These are phyloP conservation scores for Drosophila pseudoananassae DNA, from an alignment of 1,140 invertebrate genomes.

Conservation along the genomic window DNA sequence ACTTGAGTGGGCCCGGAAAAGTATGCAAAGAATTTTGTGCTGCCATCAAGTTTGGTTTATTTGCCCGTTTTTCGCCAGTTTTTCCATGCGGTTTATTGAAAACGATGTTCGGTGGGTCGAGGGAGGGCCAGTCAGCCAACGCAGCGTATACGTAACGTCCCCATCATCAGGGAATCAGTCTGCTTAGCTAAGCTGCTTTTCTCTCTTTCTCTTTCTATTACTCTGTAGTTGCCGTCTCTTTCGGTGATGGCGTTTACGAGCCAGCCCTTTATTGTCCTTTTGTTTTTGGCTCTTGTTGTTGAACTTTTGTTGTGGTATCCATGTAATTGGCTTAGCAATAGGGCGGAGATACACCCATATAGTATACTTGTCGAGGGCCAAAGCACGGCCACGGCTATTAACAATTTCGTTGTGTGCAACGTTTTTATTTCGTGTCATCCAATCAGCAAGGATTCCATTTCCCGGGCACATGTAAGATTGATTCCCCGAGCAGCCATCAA, in stretches of 20 bases:
- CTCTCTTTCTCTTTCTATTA: background rate
- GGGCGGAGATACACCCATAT: conserved; percentile 4
- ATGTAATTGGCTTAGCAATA: conserved; percentile 65
- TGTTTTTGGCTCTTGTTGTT: conserved; percentile 48
- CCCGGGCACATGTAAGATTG: conserved; percentile 60
- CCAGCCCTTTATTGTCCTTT: conserved; percentile 72
- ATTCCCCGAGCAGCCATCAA: conserved; percentile 72
- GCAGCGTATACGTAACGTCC: conserved; percentile 52
- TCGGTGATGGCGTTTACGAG: conserved; percentile 60
- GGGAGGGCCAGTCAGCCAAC: conserved; percentile 6
- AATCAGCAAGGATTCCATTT: conserved; percentile 53
- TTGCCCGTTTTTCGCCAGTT: conserved; percentile 33
- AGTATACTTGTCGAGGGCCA: conserved; percentile 4
- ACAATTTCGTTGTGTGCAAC: conserved; percentile 58
- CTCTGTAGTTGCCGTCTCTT: too few species aligned
- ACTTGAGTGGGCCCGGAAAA: conserved; percentile 65
- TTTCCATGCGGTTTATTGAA: conserved; percentile 65
- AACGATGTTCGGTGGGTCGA: conserved; percentile 15
- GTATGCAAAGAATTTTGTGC: conserved; percentile 65
- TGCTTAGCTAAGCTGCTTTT: conserved; percentile 61
- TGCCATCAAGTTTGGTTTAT: conserved; percentile 48
- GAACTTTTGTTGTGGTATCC: conserved; percentile 40
- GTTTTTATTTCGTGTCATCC: conserved; percentile 73
- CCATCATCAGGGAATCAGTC: conserved; percentile 6
- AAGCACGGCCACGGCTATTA: conserved; percentile 42